Conservation (phyloP, 2,888 invertebrate genomes). For the Cheilosia impressa region DNA sequence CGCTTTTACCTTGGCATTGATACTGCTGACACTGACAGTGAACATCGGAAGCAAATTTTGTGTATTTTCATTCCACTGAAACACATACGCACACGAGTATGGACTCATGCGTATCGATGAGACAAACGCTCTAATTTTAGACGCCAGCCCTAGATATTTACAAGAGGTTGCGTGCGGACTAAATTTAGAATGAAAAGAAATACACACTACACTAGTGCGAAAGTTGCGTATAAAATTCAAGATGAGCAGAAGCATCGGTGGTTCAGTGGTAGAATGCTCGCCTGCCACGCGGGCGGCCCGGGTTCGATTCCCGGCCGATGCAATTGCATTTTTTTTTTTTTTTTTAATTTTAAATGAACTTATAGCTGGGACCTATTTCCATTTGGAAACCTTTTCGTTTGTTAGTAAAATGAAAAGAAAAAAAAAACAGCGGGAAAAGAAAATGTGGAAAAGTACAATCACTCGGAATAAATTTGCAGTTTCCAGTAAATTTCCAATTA, state of each 20-base stretch:
- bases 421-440: neutral
- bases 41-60: neutral
- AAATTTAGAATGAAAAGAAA: constrained; percentile 3
- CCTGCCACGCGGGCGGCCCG: constrained; percentile 75
- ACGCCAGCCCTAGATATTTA: constrained; percentile 4
- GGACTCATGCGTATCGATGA: constrained; percentile 46
- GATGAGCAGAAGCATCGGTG: constrained; percentile 54
- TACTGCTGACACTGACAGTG: constrained; percentile 32
- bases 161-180: neutral
- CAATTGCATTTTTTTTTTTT: constrained; percentile 22
- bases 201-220: neutral
- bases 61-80: constrained; percentile 3
- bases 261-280: constrained; percentile 75
- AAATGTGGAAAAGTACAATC: neutral
- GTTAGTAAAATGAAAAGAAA: too few species aligned
- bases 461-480: constrained; percentile 24
- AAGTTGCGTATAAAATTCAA: neutral
- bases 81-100: neutral
- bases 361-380: too few species aligned
- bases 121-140: constrained; percentile 50
- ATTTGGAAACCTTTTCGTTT: neutral
- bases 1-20: neutral
- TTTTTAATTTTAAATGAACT: too few species aligned
- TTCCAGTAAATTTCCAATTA: constrained; percentile 11
- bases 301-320: constrained; percentile 75